phyloP scores from a whole-genome alignment of 2,113 vertebrate genomes.

The Caranx ignobilis region DNA sequence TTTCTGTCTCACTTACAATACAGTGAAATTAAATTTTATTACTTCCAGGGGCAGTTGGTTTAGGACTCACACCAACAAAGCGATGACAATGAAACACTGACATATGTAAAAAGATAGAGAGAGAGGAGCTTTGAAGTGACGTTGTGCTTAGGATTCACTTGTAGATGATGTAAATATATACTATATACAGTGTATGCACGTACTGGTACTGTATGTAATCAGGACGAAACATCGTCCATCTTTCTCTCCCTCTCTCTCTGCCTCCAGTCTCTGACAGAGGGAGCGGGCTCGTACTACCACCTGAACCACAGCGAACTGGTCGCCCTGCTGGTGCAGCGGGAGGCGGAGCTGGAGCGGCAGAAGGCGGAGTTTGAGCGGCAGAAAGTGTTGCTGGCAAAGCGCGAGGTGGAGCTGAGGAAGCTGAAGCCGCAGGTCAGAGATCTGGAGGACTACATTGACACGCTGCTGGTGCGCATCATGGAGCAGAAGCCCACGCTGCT shows the following conservation, averaged over 20 bases:
- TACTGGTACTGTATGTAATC: no score
- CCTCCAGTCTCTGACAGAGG: constrained; percentile 79
- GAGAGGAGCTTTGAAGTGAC: no score
- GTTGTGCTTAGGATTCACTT: no score
- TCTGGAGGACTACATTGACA: constrained; percentile 98
- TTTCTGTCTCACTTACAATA: no score
- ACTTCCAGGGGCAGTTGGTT: no score
- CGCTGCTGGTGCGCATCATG: constrained; percentile 97
- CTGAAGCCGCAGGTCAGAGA: constrained; percentile 90
- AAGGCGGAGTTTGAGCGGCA: constrained; percentile 88
- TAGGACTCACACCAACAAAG: no score
- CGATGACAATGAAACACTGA: no score
- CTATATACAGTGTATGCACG: no score
- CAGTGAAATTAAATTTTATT: no score
- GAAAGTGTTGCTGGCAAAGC: constrained; percentile 88
- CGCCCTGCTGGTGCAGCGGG: constrained; percentile 89
- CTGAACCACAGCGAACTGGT: constrained; percentile 95
- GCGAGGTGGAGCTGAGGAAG: constrained; percentile 90
- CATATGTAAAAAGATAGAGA: no score
- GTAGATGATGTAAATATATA: no score
- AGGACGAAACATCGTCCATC: background rate
- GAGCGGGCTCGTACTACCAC: constrained; percentile 93
- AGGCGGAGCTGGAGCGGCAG: constrained; percentile 85
- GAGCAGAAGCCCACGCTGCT: constrained; percentile 94
- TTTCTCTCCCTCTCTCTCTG: background rate